phyloP scores from a whole-genome alignment of 2,797 vertebrate genomes.

The Moxostoma hubbsi region DNA sequence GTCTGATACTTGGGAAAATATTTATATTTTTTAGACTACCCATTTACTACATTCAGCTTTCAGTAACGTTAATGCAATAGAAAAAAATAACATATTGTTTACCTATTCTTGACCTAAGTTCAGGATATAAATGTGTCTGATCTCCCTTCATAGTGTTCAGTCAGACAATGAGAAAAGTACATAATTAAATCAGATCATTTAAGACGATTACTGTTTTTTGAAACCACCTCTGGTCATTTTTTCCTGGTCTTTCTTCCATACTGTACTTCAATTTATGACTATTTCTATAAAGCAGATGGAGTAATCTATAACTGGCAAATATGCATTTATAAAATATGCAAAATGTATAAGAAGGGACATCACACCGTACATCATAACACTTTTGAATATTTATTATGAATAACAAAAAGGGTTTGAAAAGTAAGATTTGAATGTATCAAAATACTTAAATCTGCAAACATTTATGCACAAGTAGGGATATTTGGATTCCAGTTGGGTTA shows the following conservation, averaged over 20 bases:
- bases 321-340: neutral
- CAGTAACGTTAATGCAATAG: too few species aligned
- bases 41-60: too few species aligned
- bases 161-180: too few species aligned
- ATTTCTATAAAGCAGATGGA: neutral
- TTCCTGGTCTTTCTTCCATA: too few species aligned
- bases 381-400: constrained; percentile 24
- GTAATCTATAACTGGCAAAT: neutral
- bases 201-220: too few species aligned
- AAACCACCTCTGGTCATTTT: too few species aligned
- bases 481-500: neutral
- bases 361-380: neutral
- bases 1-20: neutral
- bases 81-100: too few species aligned
- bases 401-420: neutral
- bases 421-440: neutral
- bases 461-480: neutral
- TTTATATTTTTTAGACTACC: neutral
- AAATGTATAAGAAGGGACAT: neutral
- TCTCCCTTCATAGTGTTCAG: too few species aligned
- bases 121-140: too few species aligned
- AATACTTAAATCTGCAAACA: neutral
- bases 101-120: too few species aligned
- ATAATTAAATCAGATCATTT: too few species aligned
- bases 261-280: neutral